A percentile compares a stretch with the other conserved stretches of the same genome.
phyloP scores from a whole-genome alignment of 2,113 vertebrate genomes.

The Tautogolabrus adspersus region DNA sequence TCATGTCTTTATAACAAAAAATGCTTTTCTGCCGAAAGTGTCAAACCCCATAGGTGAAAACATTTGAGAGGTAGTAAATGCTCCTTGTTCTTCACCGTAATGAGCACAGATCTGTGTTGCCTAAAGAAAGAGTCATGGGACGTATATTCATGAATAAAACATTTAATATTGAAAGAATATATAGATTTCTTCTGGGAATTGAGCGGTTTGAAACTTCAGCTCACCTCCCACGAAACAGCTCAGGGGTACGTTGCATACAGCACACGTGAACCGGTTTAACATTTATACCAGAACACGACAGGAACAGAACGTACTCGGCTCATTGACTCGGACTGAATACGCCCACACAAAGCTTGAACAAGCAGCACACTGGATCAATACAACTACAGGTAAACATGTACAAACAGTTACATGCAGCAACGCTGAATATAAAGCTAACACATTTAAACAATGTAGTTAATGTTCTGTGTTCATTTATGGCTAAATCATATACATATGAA shows the following conservation, averaged over 20 bases:
- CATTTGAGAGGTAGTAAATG: no score
- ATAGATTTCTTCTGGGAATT: constrained; percentile 31
- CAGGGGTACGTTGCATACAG: constrained; percentile 22
- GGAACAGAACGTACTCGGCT: constrained; percentile 24
- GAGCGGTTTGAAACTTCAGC: constrained; percentile 19
- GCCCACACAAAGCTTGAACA: constrained; percentile 45
- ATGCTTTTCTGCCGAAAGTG: no score
- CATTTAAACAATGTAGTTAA: not conserved
- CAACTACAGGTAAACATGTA: constrained; percentile 22
- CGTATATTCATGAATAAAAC: constrained; percentile 10
- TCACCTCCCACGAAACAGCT: constrained; percentile 49
- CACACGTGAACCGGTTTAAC: constrained; percentile 36
- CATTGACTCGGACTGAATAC: constrained; percentile 16
- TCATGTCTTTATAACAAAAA: no score
- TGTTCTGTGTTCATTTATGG: not conserved
- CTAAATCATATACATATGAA: not conserved
- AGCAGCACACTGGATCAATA: constrained; percentile 4
- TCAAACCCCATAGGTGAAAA: no score
- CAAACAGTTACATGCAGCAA: not conserved
- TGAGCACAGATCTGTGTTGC: not conserved
- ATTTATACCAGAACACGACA: constrained; percentile 29
- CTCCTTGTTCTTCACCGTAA: not conserved
- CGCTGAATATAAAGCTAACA: not conserved
- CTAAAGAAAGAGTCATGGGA: not conserved
- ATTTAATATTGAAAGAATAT: constrained; percentile 1